Evolutionary conservation across 1,140 invertebrate species (phyloP).

Genomic region (Drosophila biarmipes): DNA sequence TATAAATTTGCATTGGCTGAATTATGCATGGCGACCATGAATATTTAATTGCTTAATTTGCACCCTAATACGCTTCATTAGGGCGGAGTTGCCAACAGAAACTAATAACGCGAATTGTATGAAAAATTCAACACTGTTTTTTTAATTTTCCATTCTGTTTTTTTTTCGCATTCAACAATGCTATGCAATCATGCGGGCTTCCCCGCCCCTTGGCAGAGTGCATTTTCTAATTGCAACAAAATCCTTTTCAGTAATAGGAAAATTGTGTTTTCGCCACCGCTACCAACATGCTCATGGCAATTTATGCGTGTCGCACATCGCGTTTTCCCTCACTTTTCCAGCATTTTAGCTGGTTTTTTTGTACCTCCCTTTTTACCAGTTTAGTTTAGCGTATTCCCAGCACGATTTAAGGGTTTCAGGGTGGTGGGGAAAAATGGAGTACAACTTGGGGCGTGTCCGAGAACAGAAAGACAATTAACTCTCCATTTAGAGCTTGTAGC

Average conservation of each 20-base stretch:
- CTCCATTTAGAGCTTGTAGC: neutral
- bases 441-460: neutral
- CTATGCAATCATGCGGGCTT: constrained; percentile 6
- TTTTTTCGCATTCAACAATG: constrained; percentile 7
- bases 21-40: constrained; percentile 55
- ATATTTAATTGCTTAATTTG: constrained; percentile 76
- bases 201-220: constrained; percentile 42
- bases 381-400: constrained; percentile 24
- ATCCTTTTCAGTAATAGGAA: constrained; percentile 74
- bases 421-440: neutral
- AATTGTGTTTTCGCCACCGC: constrained; percentile 68
- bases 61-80: constrained; percentile 56
- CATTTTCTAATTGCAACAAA: constrained; percentile 82
- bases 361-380: constrained; percentile 1
- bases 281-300: constrained; percentile 33
- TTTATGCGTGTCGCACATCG: constrained; percentile 61
- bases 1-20: constrained; percentile 42
- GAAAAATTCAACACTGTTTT: neutral
- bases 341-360: neutral
- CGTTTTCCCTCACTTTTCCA: constrained; percentile 21
- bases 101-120: constrained; percentile 20
- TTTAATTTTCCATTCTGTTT: neutral
- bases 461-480: neutral
- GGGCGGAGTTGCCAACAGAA: constrained; percentile 1
- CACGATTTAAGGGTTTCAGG: constrained; percentile 5